These are phyloP conservation scores for Caenorhabditis sinica DNA, from an alignment of 2,888 invertebrate genomes.

Conservation along the genomic window DNA sequence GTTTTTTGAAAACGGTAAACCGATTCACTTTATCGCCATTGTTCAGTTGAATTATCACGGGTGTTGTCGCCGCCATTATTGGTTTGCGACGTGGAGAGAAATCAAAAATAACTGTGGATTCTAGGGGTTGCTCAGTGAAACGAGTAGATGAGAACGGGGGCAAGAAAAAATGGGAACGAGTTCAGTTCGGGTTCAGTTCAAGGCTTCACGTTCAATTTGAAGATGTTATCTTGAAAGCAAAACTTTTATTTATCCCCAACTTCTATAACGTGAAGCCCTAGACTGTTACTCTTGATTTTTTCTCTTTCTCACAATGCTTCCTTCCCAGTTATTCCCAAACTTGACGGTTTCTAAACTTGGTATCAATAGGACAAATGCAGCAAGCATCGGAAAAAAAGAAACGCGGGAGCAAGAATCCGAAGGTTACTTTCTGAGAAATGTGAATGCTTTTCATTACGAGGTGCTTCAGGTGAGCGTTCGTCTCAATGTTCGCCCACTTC, in stretches of 20 bases:
- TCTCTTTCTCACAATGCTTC: neutral
- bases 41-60: conserved; percentile 64
- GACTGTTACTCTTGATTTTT: neutral
- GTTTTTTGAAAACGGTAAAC: conserved; percentile 69
- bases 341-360: conserved; percentile 37
- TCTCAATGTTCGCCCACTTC: conserved; percentile 41
- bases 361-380: conserved; percentile 57
- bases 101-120: too few relatives aligned
- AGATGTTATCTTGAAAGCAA: too few relatives aligned
- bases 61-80: conserved; percentile 40
- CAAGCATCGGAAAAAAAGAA: conserved; percentile 39
- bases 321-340: conserved; percentile 20
- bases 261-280: neutral
- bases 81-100: neutral
- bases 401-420: conserved; percentile 24
- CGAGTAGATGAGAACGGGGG: too few relatives aligned
- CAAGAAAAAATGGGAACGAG: too few relatives aligned
- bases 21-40: conserved; percentile 67
- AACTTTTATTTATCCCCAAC: too few relatives aligned
- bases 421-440: neutral
- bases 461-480: conserved; percentile 39
- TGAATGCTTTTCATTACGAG: neutral
- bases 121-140: too few relatives aligned
- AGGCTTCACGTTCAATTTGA: too few relatives aligned
- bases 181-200: too few relatives aligned